Percentiles rank a stretch among this genome's conserved stretches.
Evolutionary conservation across 2,113 vertebrate genomes (phyloP).

Genomic region (Calyptommatus sinebrachiatus): DNA sequence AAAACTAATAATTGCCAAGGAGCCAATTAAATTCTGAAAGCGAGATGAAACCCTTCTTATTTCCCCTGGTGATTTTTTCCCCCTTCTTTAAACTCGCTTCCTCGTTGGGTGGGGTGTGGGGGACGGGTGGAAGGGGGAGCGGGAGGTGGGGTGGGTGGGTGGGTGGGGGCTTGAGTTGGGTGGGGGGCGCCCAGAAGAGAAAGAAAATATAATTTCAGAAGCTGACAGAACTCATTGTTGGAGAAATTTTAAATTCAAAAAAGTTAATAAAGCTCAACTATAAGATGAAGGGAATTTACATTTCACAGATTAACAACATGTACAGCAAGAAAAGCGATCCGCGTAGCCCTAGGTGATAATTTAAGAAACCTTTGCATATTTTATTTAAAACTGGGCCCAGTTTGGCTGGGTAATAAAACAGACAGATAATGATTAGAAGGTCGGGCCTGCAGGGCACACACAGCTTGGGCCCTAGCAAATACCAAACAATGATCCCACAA

Average conservation of each 20-base stretch:
- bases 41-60: slow-evolving; percentile 99
- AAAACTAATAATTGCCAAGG: slow-evolving; percentile 99
- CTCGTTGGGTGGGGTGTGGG: slow-evolving; percentile 72
- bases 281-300: slow-evolving; percentile 99
- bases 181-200: slow-evolving; percentile 72
- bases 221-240: slow-evolving; percentile 99
- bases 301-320: slow-evolving; percentile 99
- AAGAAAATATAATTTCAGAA: slow-evolving; percentile 99
- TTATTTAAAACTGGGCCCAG: slow-evolving; percentile 99
- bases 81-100: slow-evolving; percentile 98
- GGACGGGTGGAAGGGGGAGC: not conserved
- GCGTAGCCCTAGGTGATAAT: slow-evolving; percentile 99
- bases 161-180: rapidly evolving
- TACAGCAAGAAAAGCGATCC: slow-evolving; percentile 99
- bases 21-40: slow-evolving; percentile 99
- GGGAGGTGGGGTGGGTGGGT: slow-evolving; percentile 30
- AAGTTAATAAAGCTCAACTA: slow-evolving; percentile 99
- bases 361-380: slow-evolving; percentile 99
- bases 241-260: slow-evolving; percentile 99
- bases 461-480: slow-evolving; percentile 96
- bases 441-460: slow-evolving; percentile 98
- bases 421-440: slow-evolving; percentile 99
- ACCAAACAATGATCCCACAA: slow-evolving; percentile 94
- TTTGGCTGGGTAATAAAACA: slow-evolving; percentile 99
- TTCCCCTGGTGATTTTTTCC: slow-evolving; percentile 99